Percentiles rank a stretch among this genome's conserved stretches.
Evolutionary conservation across 1,140 invertebrate species (phyloP).

Genomic region (Protaetia brevitarsis): DNA sequence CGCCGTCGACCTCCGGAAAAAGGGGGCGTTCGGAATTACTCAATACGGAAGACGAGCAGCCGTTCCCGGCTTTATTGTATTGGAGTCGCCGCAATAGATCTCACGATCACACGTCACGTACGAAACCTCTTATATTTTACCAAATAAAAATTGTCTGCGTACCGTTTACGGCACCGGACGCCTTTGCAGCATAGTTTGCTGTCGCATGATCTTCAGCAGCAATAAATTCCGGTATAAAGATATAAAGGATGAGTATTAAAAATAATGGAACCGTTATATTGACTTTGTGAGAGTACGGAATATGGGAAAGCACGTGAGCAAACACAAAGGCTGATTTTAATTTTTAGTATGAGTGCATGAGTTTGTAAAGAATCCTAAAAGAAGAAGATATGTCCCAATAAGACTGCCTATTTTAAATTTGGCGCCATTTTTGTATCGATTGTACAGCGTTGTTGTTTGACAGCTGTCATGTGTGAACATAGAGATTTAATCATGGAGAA

Average conservation of each 20-base stretch:
- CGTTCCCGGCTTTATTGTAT: not conserved
- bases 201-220: not conserved
- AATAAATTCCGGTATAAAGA: not conserved
- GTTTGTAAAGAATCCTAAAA: too few species aligned
- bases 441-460: too few species aligned
- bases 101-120: not conserved
- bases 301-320: too few species aligned
- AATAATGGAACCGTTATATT: constrained; percentile 1
- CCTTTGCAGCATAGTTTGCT: not conserved
- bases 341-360: too few species aligned
- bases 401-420: too few species aligned
- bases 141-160: not conserved
- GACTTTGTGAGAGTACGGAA: not conserved
- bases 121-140: constrained; percentile 2
- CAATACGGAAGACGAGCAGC: not conserved
- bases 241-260: not conserved
- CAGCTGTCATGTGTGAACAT: too few species aligned
- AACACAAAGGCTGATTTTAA: too few species aligned
- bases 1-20: not conserved
- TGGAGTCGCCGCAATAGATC: not conserved
- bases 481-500: too few species aligned
- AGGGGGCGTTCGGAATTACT: not conserved
- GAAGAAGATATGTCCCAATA: too few species aligned
- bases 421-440: too few species aligned
- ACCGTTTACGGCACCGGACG: not conserved